Evolutionary conservation across 2,113 vertebrate genomes (phyloP).

Genomic region (human (Homo sapiens)): GRCh38 chr2:103955001-103955500

Average conservation of each 20-base stretch:
- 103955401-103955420: slow-evolving; percentile 8
- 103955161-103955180: not conserved
- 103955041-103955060: not conserved
- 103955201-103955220: not conserved
- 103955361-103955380: slow-evolving; percentile 15
- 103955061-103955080: not conserved
- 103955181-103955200: slow-evolving; percentile 8
- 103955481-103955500: too few species aligned
- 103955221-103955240: slow-evolving; percentile 32
- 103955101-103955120: not conserved
- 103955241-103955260: not conserved
- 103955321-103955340: not conserved
- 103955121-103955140: not conserved
- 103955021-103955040: not conserved
- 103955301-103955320: slow-evolving; percentile 9
- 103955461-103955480: too few species aligned
- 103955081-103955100: not conserved
- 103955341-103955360: not conserved
- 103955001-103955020: not conserved
- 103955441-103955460: too few species aligned
- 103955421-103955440: not conserved
- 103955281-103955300: slow-evolving; percentile 47
- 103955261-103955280: not conserved
- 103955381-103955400: slow-evolving; percentile 2
- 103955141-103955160: not conserved